Percentiles rank a stretch among this genome's conserved stretches.
These are phyloP conservation scores for Castor canadensis DNA, from an alignment of 2,113 vertebrate species.

Conservation along the genomic window DNA sequence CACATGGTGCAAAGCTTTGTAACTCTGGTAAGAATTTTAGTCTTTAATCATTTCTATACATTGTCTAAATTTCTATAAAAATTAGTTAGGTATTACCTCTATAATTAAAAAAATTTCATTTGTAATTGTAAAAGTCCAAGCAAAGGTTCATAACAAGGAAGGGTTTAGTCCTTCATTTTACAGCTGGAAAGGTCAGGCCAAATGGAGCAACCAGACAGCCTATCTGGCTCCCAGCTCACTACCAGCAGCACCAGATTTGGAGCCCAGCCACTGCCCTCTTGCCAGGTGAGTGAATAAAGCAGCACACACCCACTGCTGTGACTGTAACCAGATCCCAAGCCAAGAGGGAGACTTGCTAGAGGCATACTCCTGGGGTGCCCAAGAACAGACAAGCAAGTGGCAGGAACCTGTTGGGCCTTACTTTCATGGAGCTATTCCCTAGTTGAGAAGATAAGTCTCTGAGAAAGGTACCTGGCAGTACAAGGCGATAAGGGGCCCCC, in stretches of 20 bases:
- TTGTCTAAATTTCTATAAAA: background rate
- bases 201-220: background rate
- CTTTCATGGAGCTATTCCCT: constrained; percentile 39
- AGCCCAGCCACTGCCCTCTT: background rate
- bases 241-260: background rate
- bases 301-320: background rate
- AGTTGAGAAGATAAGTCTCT: constrained; percentile 34
- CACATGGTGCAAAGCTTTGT: background rate
- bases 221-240: background rate
- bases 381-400: background rate
- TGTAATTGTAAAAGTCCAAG: background rate
- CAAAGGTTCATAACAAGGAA: background rate
- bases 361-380: background rate
- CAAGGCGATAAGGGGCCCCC: background rate
- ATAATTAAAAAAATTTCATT: background rate
- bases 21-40: background rate
- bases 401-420: no score
- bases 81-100: background rate
- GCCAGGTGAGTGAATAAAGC: background rate
- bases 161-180: background rate
- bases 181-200: background rate
- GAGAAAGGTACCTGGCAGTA: constrained; percentile 14
- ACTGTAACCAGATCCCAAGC: background rate
- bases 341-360: background rate
- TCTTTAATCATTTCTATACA: background rate